Evolutionary conservation across 1,140 invertebrate species (phyloP).

Genomic region (Forficula auricularia): DNA sequence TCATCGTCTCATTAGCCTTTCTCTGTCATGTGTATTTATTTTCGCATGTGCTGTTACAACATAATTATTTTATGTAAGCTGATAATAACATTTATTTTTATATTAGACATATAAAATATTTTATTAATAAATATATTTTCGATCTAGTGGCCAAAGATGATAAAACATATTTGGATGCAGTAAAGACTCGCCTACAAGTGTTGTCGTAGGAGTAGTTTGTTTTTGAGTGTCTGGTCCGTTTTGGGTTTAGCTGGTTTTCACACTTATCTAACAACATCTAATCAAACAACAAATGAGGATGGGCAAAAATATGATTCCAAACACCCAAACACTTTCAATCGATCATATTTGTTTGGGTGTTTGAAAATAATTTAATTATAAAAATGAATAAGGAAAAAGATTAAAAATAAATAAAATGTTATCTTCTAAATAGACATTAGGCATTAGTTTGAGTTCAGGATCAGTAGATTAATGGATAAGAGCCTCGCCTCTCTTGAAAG

Average conservation of each 20-base stretch:
- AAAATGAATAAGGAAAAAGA: too few species aligned
- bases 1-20: conserved; percentile 90
- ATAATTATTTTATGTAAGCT: conserved; percentile 80
- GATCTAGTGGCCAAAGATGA: conserved; percentile 58
- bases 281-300: conserved; percentile 99
- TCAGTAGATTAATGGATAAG: too few species aligned
- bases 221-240: conserved; percentile 97
- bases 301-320: too few species aligned
- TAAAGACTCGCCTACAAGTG: conserved; percentile 67
- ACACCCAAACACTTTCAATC: too few species aligned
- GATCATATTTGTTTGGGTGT: too few species aligned
- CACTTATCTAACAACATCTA: conserved; percentile 87
- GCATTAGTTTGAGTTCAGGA: too few species aligned
- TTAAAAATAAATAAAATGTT: too few species aligned
- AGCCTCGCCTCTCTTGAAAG: too few species aligned
- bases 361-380: too few species aligned
- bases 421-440: too few species aligned
- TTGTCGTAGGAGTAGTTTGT: conserved; percentile 80
- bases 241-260: conserved; percentile 94
- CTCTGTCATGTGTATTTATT: conserved; percentile 92
- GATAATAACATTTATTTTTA: conserved; percentile 8
- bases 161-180: conserved; percentile 60
- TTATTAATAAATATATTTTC: conserved; percentile 9
- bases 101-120: neutral
- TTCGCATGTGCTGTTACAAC: conserved; percentile 87